Conservation (phyloP, 2,797 vertebrate genomes). For the Forpus xanthops region DNA sequence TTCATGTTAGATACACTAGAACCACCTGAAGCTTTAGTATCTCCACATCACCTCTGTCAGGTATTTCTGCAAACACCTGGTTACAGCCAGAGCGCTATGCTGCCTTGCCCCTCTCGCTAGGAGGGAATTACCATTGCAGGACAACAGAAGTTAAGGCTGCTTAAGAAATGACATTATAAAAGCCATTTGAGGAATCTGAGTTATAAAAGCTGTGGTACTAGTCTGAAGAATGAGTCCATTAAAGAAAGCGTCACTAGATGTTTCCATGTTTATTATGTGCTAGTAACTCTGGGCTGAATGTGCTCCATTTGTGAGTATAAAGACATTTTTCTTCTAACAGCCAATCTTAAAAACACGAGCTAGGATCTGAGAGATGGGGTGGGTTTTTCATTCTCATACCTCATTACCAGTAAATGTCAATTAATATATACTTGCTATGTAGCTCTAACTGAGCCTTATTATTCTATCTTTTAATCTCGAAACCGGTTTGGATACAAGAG, state of each 20-base stretch:
- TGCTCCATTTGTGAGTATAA: slow-evolving; percentile 33
- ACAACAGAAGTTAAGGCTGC: not conserved
- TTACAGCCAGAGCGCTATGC: not conserved
- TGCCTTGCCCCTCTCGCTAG: not conserved
- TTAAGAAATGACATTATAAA: not conserved
- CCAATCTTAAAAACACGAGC: slow-evolving; percentile 28
- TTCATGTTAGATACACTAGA: not conserved
- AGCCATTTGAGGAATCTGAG: slow-evolving; percentile 31
- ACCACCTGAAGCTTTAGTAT: not conserved
- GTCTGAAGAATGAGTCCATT: slow-evolving; percentile 47
- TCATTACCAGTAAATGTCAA: slow-evolving; percentile 32
- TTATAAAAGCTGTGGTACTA: slow-evolving; percentile 31
- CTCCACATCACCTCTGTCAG: not conserved
- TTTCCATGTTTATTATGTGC: slow-evolving; percentile 61
- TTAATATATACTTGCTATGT: slow-evolving; percentile 26
- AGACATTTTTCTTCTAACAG: slow-evolving; percentile 53
- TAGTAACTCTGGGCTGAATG: slow-evolving; percentile 16
- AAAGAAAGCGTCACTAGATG: slow-evolving; percentile 48
- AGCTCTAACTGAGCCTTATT: slow-evolving; percentile 5
- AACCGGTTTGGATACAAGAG: not conserved
- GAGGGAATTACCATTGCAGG: not conserved
- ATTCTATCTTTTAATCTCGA: not conserved
- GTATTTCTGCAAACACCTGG: not conserved
- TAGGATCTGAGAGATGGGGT: slow-evolving; percentile 31
- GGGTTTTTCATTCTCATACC: slow-evolving; percentile 35